Evolutionary conservation across 2,113 vertebrate species (phyloP), one percentile per base, ranked within the genome.

Genomic region (Thamnophis sirtalis): DNA sequence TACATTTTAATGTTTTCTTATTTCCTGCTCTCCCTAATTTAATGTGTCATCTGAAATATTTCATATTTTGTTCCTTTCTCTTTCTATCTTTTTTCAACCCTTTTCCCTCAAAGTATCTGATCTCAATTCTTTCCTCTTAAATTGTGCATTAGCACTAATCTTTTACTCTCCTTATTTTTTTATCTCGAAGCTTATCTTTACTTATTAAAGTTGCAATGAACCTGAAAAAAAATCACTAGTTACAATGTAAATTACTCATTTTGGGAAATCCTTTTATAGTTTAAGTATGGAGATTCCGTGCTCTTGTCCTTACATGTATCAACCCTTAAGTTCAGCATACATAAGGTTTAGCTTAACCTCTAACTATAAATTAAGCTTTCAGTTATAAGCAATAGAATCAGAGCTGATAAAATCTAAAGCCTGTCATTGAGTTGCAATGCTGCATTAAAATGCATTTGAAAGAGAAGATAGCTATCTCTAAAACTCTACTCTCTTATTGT

Each of bases 41-140:
- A 43, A 43, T 43, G 43, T 43, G 43, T 43, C 43, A 43, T 43
- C 43, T 43, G 43, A 43, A 43, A 43, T 43, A 43, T 43, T 43
- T 43, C 43, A 43, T 43, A 43, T 43, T 43, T 43, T 43, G 43
- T 43, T 43, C 43, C 43, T 43, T 43, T 43, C 43, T 43, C 43
- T 43, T 43, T 43, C 43, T 43, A 43, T 43, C 43, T 43, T 43
- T 43, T 43, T 43, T 43, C 43, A 43, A 43, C 43, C 43, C 43
- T 43, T 43, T 43, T 43, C 43, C 43, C 43, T 28, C 53, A 87
- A 84, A 88, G 48, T 68, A 28, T 89, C 53, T 88, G 84, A 93
- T 94, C 91, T 86, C n/a, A 92, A 33, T 84, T 53, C 48, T 86
- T 21, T 80, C 89, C 88, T 92, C 86, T 84, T 93, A 93, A 92